These are phyloP conservation scores for Tenthredo mesomela DNA, from an alignment of 2,888 invertebrate species.

Conservation along the genomic window DNA sequence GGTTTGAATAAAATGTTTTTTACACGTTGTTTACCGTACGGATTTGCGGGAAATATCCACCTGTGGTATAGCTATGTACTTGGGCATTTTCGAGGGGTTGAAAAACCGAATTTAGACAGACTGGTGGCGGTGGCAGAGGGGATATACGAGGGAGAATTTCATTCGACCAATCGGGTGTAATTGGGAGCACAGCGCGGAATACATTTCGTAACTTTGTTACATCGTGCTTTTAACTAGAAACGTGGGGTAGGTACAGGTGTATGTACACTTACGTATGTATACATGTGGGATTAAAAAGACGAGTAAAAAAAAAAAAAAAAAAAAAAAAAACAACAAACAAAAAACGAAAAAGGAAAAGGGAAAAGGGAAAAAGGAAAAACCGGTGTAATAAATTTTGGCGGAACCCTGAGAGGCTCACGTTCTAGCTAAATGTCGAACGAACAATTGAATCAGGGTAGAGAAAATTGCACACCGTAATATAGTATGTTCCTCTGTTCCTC, in stretches of 20 bases:
- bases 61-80: not conserved
- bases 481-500: too few species aligned
- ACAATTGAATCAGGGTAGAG: conserved; percentile 23
- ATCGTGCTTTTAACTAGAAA: conserved; percentile 44
- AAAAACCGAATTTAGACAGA: conserved; percentile 35
- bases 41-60: not conserved
- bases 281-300: conserved; percentile 3
- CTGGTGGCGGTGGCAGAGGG: not conserved
- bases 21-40: not conserved
- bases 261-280: conserved; percentile 2
- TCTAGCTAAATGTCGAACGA: not conserved
- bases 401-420: not conserved
- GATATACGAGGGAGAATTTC: conserved; percentile 51
- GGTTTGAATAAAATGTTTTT: not conserved
- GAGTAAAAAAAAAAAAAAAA: not conserved
- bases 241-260: conserved; percentile 2
- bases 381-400: conserved; percentile 11
- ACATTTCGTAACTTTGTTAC: conserved; percentile 51
- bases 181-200: conserved; percentile 57
- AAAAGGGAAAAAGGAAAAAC: not conserved
- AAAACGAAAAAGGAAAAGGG: not conserved
- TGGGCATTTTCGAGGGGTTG: not conserved
- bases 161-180: conserved; percentile 58
- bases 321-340: not conserved
- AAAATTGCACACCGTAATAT: not conserved